Conservation (phyloP, 1,140 invertebrate species). For the Trypoxylus dichotomus region DNA sequence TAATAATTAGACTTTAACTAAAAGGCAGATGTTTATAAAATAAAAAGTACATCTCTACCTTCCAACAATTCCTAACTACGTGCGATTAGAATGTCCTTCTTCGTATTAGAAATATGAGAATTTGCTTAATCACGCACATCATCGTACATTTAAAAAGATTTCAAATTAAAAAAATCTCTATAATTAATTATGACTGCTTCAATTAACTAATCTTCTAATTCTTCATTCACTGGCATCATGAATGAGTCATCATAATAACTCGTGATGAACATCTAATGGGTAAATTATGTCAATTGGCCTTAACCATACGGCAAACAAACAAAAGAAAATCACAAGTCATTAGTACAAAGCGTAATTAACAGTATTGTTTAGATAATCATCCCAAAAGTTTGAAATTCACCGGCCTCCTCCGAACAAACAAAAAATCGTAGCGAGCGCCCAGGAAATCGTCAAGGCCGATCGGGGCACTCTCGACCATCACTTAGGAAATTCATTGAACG, state of each 20-base stretch:
- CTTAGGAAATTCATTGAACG: background rate
- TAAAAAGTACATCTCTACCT: no score
- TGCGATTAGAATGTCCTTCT: no score
- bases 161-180: no score
- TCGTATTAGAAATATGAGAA: no score
- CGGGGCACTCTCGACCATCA: background rate
- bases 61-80: no score
- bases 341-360: background rate
- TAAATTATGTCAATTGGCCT: background rate
- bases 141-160: no score
- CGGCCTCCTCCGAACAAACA: background rate
- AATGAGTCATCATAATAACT: background rate
- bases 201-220: background rate
- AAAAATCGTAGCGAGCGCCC: background rate
- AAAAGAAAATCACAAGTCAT: background rate
- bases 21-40: no score
- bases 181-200: background rate
- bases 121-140: no score
- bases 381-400: background rate
- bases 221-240: background rate
- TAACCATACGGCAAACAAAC: background rate
- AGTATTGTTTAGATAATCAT: conserved; percentile 11
- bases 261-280: background rate
- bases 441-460: conserved; percentile 1
- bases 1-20: no score